These are phyloP conservation scores for Ceratina calcarata DNA, from an alignment of 1,140 invertebrate species.

Conservation along the genomic window DNA sequence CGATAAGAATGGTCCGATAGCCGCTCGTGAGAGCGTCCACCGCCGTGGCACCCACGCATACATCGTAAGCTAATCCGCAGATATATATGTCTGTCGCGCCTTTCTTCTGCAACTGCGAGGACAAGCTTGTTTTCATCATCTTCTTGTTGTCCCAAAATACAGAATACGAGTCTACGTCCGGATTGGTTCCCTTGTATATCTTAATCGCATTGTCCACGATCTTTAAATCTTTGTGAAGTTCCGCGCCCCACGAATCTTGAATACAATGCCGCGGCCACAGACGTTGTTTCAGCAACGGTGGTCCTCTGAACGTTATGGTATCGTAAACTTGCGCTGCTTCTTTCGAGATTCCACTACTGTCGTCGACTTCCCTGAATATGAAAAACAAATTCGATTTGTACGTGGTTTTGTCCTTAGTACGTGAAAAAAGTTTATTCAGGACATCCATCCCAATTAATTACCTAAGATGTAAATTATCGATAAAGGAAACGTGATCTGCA, in stretches of 20 bases:
- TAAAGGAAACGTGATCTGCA: conserved; percentile 96
- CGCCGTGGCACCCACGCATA: conserved; percentile 96
- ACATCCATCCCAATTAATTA: conserved; percentile 50
- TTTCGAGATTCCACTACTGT: conserved; percentile 71
- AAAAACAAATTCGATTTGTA: not conserved
- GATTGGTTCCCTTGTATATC: conserved; percentile 96
- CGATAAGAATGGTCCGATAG: conserved; percentile 93
- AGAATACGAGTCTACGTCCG: conserved; percentile 97
- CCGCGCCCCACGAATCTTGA: conserved; percentile 95
- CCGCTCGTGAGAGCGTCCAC: conserved; percentile 92
- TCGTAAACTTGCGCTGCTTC: conserved; percentile 93
- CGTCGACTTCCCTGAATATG: conserved; percentile 71
- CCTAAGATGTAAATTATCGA: conserved; percentile 89
- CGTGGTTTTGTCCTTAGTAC: not conserved
- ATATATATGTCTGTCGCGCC: conserved; percentile 96
- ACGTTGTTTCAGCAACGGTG: conserved; percentile 90
- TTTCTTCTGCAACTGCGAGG: conserved; percentile 88
- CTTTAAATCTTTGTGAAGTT: conserved; percentile 95
- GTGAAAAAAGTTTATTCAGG: not conserved
- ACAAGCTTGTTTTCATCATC: conserved; percentile 92
- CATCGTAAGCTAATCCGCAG: conserved; percentile 97
- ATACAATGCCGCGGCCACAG: conserved; percentile 98
- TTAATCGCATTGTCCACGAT: conserved; percentile 88
- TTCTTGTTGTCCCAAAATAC: conserved; percentile 99
- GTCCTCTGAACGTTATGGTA: conserved; percentile 94